Evolutionary conservation across 2,888 invertebrate genomes (phyloP).

Genomic region (Ctenicera cuprea): DNA sequence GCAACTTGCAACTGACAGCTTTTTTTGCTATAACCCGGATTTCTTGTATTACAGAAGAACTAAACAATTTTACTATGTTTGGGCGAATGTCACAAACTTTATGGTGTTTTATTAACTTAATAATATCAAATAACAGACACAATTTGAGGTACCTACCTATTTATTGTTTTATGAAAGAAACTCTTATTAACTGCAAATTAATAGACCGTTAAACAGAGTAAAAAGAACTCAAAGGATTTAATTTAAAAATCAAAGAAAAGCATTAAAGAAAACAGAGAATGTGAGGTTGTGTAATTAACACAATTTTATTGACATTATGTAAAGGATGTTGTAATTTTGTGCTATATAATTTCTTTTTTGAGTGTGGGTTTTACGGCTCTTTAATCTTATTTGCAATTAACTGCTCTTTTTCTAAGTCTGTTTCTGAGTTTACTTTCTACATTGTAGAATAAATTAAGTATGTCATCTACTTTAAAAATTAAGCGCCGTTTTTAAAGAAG

Average conservation of each 20-base stretch:
- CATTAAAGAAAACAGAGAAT: not conserved
- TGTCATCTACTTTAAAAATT: not conserved
- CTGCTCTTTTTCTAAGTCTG: not conserved
- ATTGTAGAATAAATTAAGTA: not conserved
- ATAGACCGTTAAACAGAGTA: slow-evolving; percentile 9
- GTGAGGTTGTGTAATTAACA: not conserved
- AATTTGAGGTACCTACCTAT: not conserved
- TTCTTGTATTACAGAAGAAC: not conserved
- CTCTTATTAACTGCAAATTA: not conserved
- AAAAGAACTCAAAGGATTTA: slow-evolving; percentile 7
- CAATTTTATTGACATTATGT: slow-evolving; percentile 10
- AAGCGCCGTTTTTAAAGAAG: too few relatives aligned
- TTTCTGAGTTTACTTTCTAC: not conserved
- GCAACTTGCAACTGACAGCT: not conserved
- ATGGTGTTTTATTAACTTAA: not conserved
- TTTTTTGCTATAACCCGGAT: slow-evolving; percentile 15
- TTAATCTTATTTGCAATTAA: not conserved
- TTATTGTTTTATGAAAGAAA: not conserved
- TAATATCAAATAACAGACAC: not conserved
- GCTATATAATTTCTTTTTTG: not conserved
- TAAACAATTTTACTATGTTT: not conserved
- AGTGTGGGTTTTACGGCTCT: not conserved
- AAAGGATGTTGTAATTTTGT: slow-evolving; percentile 2
- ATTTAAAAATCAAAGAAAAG: slow-evolving; percentile 3
- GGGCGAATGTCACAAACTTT: slow-evolving; percentile 4